These are phyloP conservation scores for Unio pictorum DNA, from an alignment of 2,888 invertebrate genomes.

Conservation along the genomic window DNA sequence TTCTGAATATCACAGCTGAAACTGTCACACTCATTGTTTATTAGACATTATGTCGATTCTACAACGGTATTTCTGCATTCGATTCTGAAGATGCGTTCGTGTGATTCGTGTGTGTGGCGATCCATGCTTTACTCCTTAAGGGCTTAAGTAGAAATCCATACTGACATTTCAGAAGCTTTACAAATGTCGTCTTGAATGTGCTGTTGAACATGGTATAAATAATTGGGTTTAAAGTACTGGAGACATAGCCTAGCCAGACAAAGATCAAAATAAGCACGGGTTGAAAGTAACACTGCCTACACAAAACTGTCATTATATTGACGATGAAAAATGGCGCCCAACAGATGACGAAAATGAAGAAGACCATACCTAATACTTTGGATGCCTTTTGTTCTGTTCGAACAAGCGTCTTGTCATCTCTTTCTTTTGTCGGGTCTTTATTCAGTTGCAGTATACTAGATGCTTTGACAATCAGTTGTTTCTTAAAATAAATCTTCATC, in stretches of 20 bases:
- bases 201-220: constrained; percentile 71
- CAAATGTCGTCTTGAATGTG: constrained; percentile 67
- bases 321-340: constrained; percentile 71
- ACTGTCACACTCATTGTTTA: no score
- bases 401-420: constrained; percentile 70
- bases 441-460: constrained; percentile 57
- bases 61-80: no score
- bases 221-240: constrained; percentile 70
- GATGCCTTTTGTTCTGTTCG: constrained; percentile 96
- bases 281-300: constrained; percentile 82
- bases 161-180: constrained; percentile 62
- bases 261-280: constrained; percentile 63
- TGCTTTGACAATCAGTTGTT: constrained; percentile 53
- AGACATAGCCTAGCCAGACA: constrained; percentile 70
- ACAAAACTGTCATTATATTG: constrained; percentile 74
- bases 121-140: constrained; percentile 19
- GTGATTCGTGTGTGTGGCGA: no score
- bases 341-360: constrained; percentile 68
- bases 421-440: constrained; percentile 42
- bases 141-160: constrained; percentile 52
- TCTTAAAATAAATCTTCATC: no score
- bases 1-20: no score
- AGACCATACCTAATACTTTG: constrained; percentile 77
- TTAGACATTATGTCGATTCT: no score
- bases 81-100: no score